These are phyloP conservation scores for Acleris sparsana DNA, from an alignment of 2,888 invertebrate genomes.

Conservation along the genomic window DNA sequence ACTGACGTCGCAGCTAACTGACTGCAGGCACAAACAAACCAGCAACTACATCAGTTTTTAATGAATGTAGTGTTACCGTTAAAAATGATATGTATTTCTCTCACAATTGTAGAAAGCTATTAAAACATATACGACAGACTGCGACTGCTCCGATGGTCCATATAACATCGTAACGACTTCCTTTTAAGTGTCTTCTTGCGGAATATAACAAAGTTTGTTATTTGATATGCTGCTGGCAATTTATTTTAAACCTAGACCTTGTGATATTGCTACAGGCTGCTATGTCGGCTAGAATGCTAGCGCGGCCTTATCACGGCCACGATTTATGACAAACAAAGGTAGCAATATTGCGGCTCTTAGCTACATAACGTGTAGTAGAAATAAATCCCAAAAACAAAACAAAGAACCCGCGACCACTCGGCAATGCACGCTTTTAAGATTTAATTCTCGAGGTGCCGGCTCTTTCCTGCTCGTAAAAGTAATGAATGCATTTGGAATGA, in stretches of 20 bases:
- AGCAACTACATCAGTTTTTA: conserved; percentile 30
- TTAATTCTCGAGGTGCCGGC: conserved; percentile 20
- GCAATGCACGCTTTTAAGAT: conserved; percentile 18
- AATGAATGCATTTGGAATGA: conserved; percentile 28
- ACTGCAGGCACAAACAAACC: too few species aligned
- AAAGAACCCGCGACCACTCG: conserved; percentile 6
- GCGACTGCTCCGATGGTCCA: conserved; percentile 59
- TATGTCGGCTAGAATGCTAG: not conserved
- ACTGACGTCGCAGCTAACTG: too few species aligned
- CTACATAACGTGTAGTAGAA: conserved; percentile 12
- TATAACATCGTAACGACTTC: conserved; percentile 67
- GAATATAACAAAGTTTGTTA: conserved; percentile 41
- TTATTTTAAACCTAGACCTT: not conserved
- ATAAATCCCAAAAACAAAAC: conserved; percentile 15
- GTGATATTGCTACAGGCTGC: not conserved
- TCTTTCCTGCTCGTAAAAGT: conserved; percentile 18
- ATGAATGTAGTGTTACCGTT: conserved; percentile 58
- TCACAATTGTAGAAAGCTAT: conserved; percentile 62
- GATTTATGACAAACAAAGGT: conserved; percentile 12
- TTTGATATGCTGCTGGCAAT: conserved; percentile 33
- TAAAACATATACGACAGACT: conserved; percentile 64
- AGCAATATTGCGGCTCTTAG: conserved; percentile 22
- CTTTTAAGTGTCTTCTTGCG: conserved; percentile 56
- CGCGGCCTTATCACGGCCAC: not conserved
- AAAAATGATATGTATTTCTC: conserved; percentile 70